Evolutionary conservation across 2,113 vertebrate genomes (phyloP), one percentile per base, ranked within the genome.

Genomic region (Seriola aureovittata): DNA sequence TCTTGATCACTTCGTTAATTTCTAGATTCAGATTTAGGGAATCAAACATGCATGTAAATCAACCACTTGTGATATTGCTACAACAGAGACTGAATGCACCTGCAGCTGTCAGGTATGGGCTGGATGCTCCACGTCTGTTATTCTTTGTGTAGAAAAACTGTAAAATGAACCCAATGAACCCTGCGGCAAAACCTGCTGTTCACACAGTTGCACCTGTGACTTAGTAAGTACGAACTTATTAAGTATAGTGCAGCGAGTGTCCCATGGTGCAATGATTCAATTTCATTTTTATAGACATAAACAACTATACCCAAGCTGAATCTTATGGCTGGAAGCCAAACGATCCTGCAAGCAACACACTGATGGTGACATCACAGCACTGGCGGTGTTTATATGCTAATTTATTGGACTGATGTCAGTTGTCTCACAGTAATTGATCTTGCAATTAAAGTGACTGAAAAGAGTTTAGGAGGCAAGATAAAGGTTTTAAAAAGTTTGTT

Each of bases 261-360:
- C 16, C 38, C 21, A n/a, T 25, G 21, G 23, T 32, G 4, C 25
- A 6, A 19, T n/a, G 8, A 73, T 75, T 67, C 7, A 21, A 10
- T 63, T 60, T 25, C 8, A 23, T 32, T n/a, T 54, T 73, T 79
- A 52, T 36, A 5, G 58, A 80, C 2, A 25, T n/a, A 16, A 54
- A 71, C n/a, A 65, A 46, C 19, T 34, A 34, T 82, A 86, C 34
- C 32, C 36, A n/a, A 86, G 29, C 2, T 40, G 9, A 48, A 50
- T 36, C 2, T 77, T 13, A 7, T 29, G 70, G 65, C 42, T 23
- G 1, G 8, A 8, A 63, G 60, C 73, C 52, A 80, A 73, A 78
- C 19, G 29, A 3, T 11, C 40, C 0, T 36, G 12, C 59, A 59
- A 2, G 55, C n/a, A 60, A 40, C 12, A 66, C 21, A 60, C 16